A percentile compares a stretch with the other conserved stretches of the same genome.
phyloP scores from a whole-genome alignment of 1,140 invertebrate genomes.

The Diabrotica undecimpunctata region DNA sequence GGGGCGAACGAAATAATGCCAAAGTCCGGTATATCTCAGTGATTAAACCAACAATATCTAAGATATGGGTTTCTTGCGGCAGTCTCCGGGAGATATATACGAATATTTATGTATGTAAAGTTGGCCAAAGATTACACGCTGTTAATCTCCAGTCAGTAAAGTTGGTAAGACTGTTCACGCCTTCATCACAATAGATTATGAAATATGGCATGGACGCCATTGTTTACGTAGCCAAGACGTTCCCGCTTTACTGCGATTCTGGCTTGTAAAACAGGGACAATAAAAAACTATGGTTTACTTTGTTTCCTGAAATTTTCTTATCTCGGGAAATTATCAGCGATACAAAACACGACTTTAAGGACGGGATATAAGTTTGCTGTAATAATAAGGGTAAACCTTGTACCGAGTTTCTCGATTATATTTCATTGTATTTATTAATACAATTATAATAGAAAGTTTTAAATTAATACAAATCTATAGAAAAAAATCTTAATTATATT shows the following conservation, averaged over 20 bases:
- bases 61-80: slow-evolving; percentile 35
- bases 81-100: slow-evolving; percentile 26
- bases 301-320: slow-evolving; percentile 14
- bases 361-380: no score
- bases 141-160: slow-evolving; percentile 38
- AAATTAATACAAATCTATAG: no score
- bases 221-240: slow-evolving; percentile 26
- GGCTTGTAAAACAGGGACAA: slow-evolving; percentile 12
- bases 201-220: slow-evolving; percentile 30
- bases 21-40: slow-evolving; percentile 30
- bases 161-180: slow-evolving; percentile 38
- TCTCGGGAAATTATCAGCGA: slow-evolving; percentile 9
- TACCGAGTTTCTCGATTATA: no score
- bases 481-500: no score
- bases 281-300: slow-evolving; percentile 20
- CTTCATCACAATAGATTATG: slow-evolving; percentile 36
- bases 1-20: slow-evolving; percentile 23
- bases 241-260: slow-evolving; percentile 18
- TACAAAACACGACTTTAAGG: not conserved
- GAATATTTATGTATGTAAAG: slow-evolving; percentile 41
- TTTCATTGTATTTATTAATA: no score
- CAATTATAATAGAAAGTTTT: no score
- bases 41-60: slow-evolving; percentile 38
- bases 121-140: slow-evolving; percentile 35
- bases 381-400: no score